Conservation (phyloP, 2,888 invertebrate genomes). For the Rhagium mordax region DNA sequence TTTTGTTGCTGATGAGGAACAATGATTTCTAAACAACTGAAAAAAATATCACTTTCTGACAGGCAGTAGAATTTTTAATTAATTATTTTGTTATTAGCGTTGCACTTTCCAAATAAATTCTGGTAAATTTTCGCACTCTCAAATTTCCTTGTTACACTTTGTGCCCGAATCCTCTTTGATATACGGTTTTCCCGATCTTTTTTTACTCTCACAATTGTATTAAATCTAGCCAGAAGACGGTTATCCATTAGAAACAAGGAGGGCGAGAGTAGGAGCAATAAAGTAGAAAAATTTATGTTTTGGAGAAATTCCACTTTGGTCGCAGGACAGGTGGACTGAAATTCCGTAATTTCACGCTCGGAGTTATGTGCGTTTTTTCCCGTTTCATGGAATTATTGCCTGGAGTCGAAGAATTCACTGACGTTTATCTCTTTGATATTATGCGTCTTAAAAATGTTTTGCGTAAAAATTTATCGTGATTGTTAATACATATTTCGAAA, state of each 20-base stretch:
- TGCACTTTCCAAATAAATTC: no score
- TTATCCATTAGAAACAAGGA: background rate
- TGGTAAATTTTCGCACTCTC: no score
- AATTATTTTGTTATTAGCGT: no score
- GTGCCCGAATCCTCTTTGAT: no score
- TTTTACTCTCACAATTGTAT: background rate
- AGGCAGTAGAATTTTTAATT: no score
- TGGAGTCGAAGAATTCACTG: background rate
- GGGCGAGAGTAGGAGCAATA: background rate
- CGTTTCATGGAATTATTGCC: background rate
- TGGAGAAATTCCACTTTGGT: background rate
- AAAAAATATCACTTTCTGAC: no score
- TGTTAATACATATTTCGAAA: no score
- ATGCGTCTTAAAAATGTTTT: background rate
- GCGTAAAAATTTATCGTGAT: background rate
- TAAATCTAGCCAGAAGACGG: background rate
- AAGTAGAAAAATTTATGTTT: conserved; percentile 10
- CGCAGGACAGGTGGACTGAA: conserved; percentile 12
- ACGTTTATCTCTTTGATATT: background rate
- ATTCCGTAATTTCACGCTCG: conserved; percentile 4
- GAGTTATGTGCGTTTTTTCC: conserved; percentile 17
- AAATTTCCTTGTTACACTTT: no score
- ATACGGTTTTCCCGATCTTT: background rate
- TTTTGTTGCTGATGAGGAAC: no score
- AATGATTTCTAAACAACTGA: no score